A percentile compares a stretch with the other conserved stretches of the same genome.
phyloP scores from a whole-genome alignment of 2,888 invertebrate genomes.

The Hololepta plana region DNA sequence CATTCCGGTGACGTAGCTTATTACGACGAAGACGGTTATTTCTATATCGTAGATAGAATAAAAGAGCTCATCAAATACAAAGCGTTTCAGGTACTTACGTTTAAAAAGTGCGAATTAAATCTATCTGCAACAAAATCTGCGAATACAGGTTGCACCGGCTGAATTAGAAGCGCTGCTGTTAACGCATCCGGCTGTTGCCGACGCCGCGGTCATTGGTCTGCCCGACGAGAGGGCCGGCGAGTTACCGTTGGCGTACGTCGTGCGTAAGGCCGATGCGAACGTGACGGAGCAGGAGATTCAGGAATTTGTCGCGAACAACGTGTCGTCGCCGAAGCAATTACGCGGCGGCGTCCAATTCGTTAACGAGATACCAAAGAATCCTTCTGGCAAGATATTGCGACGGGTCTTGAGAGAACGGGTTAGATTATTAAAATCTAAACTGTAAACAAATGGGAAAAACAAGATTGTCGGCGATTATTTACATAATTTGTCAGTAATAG shows the following conservation, averaged over 20 bases:
- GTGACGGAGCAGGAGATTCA: conserved; percentile 28
- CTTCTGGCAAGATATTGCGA: conserved; percentile 50
- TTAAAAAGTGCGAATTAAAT: too few species aligned
- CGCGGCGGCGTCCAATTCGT: conserved; percentile 49
- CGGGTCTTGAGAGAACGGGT: conserved; percentile 33
- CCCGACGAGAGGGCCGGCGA: conserved; percentile 59
- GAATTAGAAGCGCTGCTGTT: conserved; percentile 41
- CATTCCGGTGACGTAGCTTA: conserved; percentile 75
- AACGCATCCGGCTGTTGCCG: conserved; percentile 33
- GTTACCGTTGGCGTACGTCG: conserved; percentile 59
- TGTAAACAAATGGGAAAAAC: conserved; percentile 13
- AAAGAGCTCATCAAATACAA: conserved; percentile 90
- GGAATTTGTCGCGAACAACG: conserved; percentile 28
- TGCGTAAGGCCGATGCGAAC: conserved; percentile 33
- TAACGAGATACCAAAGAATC: conserved; percentile 45
- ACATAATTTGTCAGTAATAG: conserved; percentile 1
- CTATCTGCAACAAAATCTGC: too few species aligned
- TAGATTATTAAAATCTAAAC: conserved; percentile 19
- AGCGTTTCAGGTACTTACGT: conserved; percentile 48
- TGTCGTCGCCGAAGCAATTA: conserved; percentile 42
- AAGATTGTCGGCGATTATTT: background rate
- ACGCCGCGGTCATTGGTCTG: conserved; percentile 41
- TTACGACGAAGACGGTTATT: conserved; percentile 59
- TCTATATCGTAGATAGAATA: conserved; percentile 71
- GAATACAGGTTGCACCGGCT: conserved; percentile 26